Evolutionary conservation across 1,140 invertebrate genomes (phyloP), one percentile per base, ranked within the genome.

Genomic region (Bombus confusus): DNA sequence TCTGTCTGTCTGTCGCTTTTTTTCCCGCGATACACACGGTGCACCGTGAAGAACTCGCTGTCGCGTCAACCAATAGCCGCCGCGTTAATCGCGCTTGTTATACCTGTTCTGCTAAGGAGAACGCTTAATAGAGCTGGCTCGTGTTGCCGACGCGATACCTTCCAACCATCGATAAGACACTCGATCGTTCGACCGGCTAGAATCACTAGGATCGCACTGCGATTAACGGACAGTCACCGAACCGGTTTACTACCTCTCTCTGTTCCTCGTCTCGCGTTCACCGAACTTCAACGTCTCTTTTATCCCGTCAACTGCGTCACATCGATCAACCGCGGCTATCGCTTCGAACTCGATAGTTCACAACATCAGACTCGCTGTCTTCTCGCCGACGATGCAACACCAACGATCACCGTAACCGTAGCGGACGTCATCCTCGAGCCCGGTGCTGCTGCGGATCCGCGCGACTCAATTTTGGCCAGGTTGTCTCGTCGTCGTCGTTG

Each of bases 151-250:
- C 59, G 10, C 9, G 59, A 62, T 62, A 22, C 47, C 47, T 52
- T 22, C 47, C 47, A 22, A 52, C 47, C 47, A 52, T 52, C 47
- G 47, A 22, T 52, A 52, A 22, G 18, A 52, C 78, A 69, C 78
- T 69, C 31, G 78, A 80, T 39, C 41, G 31, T 79, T 31, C n/a
- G 77, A 80, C 59, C 66, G 43, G 39, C 62, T 66, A 52, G 47
- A 37, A 69, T 80, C 78, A n/a, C 78, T 52, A 1, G 64, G 43
- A 39, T 80, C 64, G 78, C 62, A 41, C 39, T 5, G 41, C 43
- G 78, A 80, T 80, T 52, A 69, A 71, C 31, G 12, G 34, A 80
- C 66, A n/a, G 78, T 57, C 66, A 57, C 66, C 34, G 41, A 80
- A 80, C 78, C 66, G 78, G 78, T 80, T 80, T 69, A 31, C 28